These are phyloP conservation scores for Graphium colonna DNA, from an alignment of 2,888 invertebrate species.

Conservation along the genomic window DNA sequence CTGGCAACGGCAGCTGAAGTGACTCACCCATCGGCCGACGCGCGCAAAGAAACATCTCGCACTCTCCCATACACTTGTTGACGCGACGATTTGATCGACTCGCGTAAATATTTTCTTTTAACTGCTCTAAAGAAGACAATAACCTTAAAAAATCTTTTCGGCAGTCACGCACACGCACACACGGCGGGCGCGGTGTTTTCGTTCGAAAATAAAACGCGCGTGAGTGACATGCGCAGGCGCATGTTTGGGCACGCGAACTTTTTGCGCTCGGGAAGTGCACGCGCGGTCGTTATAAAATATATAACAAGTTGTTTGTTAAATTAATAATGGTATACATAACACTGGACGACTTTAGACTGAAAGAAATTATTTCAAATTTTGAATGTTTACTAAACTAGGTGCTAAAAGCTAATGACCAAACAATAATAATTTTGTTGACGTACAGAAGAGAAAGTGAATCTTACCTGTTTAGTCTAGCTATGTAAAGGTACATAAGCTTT, in stretches of 20 bases:
- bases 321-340: too few relatives aligned
- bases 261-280: background rate
- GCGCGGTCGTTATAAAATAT: too few relatives aligned
- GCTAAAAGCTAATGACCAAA: too few relatives aligned
- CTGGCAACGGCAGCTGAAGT: conserved; percentile 12
- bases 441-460: too few relatives aligned
- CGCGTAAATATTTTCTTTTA: background rate
- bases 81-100: conserved; percentile 1
- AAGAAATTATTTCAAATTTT: too few relatives aligned
- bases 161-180: background rate
- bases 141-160: background rate
- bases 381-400: too few relatives aligned
- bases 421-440: too few relatives aligned
- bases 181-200: background rate
- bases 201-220: conserved; percentile 11
- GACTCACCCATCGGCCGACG: conserved; percentile 18
- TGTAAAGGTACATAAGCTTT: too few relatives aligned
- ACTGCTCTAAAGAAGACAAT: conserved; percentile 2
- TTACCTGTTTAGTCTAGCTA: too few relatives aligned
- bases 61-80: background rate
- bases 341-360: too few relatives aligned
- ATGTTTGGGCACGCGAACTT: background rate
- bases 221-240: conserved; percentile 13
- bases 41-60: conserved; percentile 11
- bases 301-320: too few relatives aligned